A percentile compares a stretch with the other conserved stretches of the same genome.
Evolutionary conservation across 2,888 invertebrate genomes (phyloP).

Genomic region (Nephrocerus scutellatus): DNA sequence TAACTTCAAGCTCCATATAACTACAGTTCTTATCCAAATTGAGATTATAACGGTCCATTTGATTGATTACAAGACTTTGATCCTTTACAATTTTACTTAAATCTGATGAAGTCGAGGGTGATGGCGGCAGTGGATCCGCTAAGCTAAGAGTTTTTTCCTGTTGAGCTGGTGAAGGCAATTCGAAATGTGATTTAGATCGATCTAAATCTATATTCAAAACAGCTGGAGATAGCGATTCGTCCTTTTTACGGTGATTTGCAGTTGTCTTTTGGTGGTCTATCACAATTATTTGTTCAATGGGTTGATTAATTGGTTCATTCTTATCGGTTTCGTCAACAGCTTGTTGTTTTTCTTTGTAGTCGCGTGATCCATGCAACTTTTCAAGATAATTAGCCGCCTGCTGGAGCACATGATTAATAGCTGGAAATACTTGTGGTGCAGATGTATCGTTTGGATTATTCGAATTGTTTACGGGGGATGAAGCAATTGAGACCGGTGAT

Average conservation of each 20-base stretch:
- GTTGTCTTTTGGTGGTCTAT: conserved; percentile 9
- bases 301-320: neutral
- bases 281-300: conserved; percentile 17
- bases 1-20: conserved; percentile 47
- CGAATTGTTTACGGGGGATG: no score
- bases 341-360: conserved; percentile 15
- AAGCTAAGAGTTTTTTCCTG: no score
- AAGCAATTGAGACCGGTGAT: neutral
- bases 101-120: conserved; percentile 18
- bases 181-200: no score
- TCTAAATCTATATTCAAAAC: no score
- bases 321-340: neutral
- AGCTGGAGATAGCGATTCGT: no score
- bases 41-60: conserved; percentile 43
- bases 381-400: conserved; percentile 43
- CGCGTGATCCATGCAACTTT: conserved; percentile 35
- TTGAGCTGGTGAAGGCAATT: no score
- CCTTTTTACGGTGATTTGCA: no score
- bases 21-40: conserved; percentile 47
- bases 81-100: conserved; percentile 36
- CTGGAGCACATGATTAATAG: conserved; percentile 36
- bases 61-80: conserved; percentile 31
- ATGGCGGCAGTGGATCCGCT: conserved; percentile 2
- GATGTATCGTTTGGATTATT: neutral
- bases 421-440: conserved; percentile 18